Percentiles rank a stretch among this genome's conserved stretches.
These are phyloP conservation scores for Cynodonichthys magdalenae DNA, from an alignment of 2,797 vertebrate species.

Conservation along the genomic window DNA sequence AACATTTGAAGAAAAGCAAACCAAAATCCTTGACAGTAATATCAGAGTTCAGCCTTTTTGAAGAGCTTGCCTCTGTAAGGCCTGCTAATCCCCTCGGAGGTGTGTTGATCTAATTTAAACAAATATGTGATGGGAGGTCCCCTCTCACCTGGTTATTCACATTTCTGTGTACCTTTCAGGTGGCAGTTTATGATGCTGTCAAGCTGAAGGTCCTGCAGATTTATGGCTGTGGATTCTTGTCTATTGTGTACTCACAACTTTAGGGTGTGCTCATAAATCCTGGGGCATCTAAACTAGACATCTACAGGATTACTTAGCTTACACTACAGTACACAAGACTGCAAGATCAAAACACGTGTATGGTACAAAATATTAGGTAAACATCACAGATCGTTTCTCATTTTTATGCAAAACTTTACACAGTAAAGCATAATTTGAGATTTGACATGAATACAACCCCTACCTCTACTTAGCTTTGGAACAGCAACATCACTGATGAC, in stretches of 20 bases:
- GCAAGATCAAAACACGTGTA: constrained; percentile 16
- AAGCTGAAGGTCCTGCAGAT: constrained; percentile 36
- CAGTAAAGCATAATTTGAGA: not conserved
- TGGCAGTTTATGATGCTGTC: constrained; percentile 20
- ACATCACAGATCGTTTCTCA: constrained; percentile 2
- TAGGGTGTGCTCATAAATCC: constrained; percentile 39
- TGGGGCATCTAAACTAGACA: constrained; percentile 4
- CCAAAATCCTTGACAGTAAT: not conserved
- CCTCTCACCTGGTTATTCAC: constrained; percentile 14
- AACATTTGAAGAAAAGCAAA: not conserved
- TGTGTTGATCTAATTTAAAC: not conserved
- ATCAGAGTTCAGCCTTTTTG: not conserved
- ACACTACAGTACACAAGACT: constrained; percentile 12
- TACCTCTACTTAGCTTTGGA: not conserved
- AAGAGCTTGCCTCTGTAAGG: not conserved
- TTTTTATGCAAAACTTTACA: constrained; percentile 18
- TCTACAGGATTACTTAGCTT: constrained; percentile 29
- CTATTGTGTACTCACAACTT: constrained; percentile 29
- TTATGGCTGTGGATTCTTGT: constrained; percentile 28
- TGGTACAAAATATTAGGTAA: constrained; percentile 7
- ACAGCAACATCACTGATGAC: constrained; percentile 6
- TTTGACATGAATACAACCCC: not conserved
- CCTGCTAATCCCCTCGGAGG: not conserved
- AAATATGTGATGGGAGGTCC: too few relatives aligned
- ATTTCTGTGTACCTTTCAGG: constrained; percentile 27